Base-by-base conservation (phyloP, 2,797 vertebrate species). In the Decapterus maruadsi region DNA sequence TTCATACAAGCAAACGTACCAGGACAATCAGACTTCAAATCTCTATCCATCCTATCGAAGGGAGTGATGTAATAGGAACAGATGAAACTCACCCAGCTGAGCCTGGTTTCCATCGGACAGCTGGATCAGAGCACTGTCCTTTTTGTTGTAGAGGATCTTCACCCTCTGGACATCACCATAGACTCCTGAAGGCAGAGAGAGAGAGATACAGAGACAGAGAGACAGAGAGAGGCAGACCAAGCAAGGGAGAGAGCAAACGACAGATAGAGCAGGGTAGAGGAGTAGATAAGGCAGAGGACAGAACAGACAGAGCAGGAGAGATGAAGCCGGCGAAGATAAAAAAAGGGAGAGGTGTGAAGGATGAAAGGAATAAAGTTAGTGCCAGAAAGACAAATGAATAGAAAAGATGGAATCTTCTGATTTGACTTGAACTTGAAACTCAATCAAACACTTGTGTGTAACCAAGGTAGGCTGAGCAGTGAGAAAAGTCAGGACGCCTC, bases 111-210 rank as follows among this genome's bases (percentile, higher is more conserved):
- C 97, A 78, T 99, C 98, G 31, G 97, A 97, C 95, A 99, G 95
- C 93, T 99, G 98, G 93, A 99, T 98, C 75, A 99, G 96, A 90
- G 98, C 98, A 71, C 97, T 98, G 96, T 99, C 98, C 94, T 99
- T 99, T 92, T 99, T 99, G 94, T 99, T 99, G 96, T 98, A 99
- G 82, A 99, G 96, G 94, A 99, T 99, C 96, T 99, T 99, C 96
- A 99, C 98, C 64, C 98, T 97, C 91, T 99, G 98, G 92, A 98
- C 98, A 88, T 99, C 98, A 89, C 97, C 98, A 85, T 99, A 99
- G 92, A 99, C 98, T 90, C 98, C 98, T 99, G 82, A 43, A 88
- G 77, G 63, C 34, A 84, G 65, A 74, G 51, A 69, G 65, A 60
- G 50, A 58, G 48, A 72, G 79, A 64, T 5, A 64, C 58, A 79